Base-by-base conservation (phyloP, 1,140 invertebrate species). In the Metopolophium dirhodum region DNA sequence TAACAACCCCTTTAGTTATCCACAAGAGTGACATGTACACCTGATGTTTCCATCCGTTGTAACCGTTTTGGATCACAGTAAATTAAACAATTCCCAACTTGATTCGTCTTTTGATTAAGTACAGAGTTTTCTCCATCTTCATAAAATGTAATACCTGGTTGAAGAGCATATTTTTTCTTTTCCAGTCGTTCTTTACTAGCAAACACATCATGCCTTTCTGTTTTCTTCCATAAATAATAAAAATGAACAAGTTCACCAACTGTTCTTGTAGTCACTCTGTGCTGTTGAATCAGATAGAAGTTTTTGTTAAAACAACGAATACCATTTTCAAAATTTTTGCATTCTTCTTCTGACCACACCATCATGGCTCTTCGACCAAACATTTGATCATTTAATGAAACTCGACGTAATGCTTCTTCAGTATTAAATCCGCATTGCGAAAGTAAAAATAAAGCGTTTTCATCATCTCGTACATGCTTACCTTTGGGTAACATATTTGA, bases 201-300 rank as follows among this genome's bases (percentile, higher is more conserved):
- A 96, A 98, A 98, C 94, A 96, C 94, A 96, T 99, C 99, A 95
- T 99, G 98, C 82, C 99, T 96, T 95, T 99, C 99, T 88, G 99
- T 99, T 96, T 99, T 99, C 95, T 99, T 99, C 99, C 99, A 99
- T 54, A 99, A 96, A 95, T 99, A 99, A 96, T 99, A 99, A 96
- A 99, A 99, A 95, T 99, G 98, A 68, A 99, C 98, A 87, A 99
- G 95, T 96, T 99, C 99, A 49, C 98, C 98, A 47, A 99, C 98
- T n/a, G 98, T 98, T 95, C 99, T 96, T 89, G 98, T 99, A 95
- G 97, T 96, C 37, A 99, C 98, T 96, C 99, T 99, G 95, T 99
- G 97, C 95, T 98, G 97, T 94, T 99, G 98, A 95, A 99, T 99
- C 94, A 97, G 96, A 95, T 98, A 98, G 95, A 99, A 99, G 95